These are phyloP conservation scores for Heliconius melpomene DNA, from an alignment of 1,140 invertebrate species.

Conservation along the genomic window DNA sequence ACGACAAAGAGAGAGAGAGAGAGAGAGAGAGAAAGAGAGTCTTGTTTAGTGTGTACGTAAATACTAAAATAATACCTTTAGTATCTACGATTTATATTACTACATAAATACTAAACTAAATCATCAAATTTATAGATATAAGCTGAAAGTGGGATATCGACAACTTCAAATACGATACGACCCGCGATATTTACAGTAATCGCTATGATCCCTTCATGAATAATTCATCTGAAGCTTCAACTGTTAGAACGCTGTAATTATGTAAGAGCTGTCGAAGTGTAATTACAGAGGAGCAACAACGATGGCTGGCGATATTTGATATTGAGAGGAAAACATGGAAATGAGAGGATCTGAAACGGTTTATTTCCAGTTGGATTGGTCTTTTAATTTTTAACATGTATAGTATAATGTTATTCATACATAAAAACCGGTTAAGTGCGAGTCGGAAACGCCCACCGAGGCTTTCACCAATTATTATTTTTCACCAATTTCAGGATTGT, in stretches of 20 bases:
- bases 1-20: no score
- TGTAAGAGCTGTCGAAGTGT: slow-evolving; percentile 59
- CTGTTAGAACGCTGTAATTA: slow-evolving; percentile 53
- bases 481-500: no score
- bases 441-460: no score
- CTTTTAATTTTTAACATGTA: neutral
- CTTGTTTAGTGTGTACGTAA: no score
- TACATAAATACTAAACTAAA: neutral
- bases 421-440: no score
- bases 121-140: slow-evolving; percentile 1
- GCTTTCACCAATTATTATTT: no score
- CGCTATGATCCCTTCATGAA: slow-evolving; percentile 63
- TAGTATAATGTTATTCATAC: no score
- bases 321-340: slow-evolving; percentile 66
- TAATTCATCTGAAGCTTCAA: slow-evolving; percentile 56
- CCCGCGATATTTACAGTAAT: slow-evolving; percentile 55
- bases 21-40: no score
- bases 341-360: slow-evolving; percentile 56
- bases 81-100: neutral
- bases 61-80: neutral
- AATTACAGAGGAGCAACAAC: slow-evolving; percentile 56
- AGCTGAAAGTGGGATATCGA: slow-evolving; percentile 24
- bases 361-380: slow-evolving; percentile 11
- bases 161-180: slow-evolving; percentile 44
- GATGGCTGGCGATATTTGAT: slow-evolving; percentile 61